Percentiles rank a stretch among this genome's conserved stretches.
Evolutionary conservation across 2,113 vertebrate species (phyloP).

Genomic region (Serinus canaria): DNA sequence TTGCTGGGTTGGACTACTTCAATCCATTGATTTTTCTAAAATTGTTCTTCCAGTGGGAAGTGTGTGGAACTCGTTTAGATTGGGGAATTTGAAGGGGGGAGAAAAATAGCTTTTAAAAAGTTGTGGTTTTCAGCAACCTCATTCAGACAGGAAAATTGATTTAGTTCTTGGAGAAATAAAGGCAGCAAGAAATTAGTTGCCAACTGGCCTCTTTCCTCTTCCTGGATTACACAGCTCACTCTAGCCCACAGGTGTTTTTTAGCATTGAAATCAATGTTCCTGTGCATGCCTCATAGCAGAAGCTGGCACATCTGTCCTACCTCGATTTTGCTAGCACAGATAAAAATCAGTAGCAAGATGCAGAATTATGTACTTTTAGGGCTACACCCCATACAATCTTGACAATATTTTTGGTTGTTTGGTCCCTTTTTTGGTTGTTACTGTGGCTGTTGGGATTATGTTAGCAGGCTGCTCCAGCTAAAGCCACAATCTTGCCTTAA

Average conservation of each 20-base stretch:
- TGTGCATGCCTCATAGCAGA: background rate
- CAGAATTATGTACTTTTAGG: background rate
- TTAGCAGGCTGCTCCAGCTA: background rate
- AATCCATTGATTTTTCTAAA: background rate
- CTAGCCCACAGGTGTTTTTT: background rate
- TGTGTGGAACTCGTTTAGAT: background rate
- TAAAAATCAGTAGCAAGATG: background rate
- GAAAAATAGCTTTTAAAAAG: background rate
- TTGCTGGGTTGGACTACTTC: background rate
- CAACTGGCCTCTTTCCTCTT: slow-evolving; percentile 14
- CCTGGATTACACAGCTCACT: background rate
- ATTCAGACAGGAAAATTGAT: background rate
- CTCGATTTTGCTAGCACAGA: background rate
- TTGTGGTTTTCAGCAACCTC: background rate
- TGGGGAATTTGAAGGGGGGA: background rate
- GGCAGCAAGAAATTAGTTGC: slow-evolving; percentile 4
- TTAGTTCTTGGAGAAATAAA: slow-evolving; percentile 8
- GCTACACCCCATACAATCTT: background rate
- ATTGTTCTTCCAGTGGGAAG: background rate
- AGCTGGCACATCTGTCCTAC: background rate
- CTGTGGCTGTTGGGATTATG: background rate
- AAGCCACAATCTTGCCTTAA: background rate
- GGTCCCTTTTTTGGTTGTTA: background rate
- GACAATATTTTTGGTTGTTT: no score
- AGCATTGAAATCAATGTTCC: background rate